Percentiles rank a stretch among this genome's conserved stretches.
phyloP scores from a whole-genome alignment of 1,140 invertebrate genomes.

The Arctopsyche grandis region DNA sequence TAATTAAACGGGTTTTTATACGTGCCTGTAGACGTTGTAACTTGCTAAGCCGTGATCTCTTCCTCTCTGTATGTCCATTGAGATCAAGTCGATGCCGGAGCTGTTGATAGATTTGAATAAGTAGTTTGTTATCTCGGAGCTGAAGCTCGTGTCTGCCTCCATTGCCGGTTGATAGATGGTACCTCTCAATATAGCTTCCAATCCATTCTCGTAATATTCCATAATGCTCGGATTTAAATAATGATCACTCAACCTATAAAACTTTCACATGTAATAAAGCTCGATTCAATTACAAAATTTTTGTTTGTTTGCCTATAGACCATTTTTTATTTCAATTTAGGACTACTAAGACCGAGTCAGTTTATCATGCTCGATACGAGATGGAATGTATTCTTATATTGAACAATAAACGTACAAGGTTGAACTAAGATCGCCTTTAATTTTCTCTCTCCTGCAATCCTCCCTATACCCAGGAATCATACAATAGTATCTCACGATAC shows the following conservation, averaged over 20 bases:
- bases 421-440: no score
- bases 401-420: no score
- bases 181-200: constrained; percentile 61
- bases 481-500: no score
- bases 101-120: constrained; percentile 76
- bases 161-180: constrained; percentile 57
- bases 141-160: constrained; percentile 79
- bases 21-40: constrained; percentile 65
- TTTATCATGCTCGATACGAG: no score
- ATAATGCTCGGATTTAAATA: constrained; percentile 62
- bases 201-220: constrained; percentile 57
- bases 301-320: not conserved
- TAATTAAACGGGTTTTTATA: no score
- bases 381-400: no score
- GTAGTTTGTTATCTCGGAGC: constrained; percentile 82
- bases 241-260: constrained; percentile 62
- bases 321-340: no score
- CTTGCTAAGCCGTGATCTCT: constrained; percentile 76
- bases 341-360: no score
- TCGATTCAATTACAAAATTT: no score
- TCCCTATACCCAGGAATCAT: no score
- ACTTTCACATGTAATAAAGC: not conserved
- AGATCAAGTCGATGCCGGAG: constrained; percentile 74
- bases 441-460: no score
- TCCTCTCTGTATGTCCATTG: constrained; percentile 77